These are phyloP conservation scores for Caenorhabditis wallacei DNA, from an alignment of 2,888 invertebrate species.

Conservation along the genomic window DNA sequence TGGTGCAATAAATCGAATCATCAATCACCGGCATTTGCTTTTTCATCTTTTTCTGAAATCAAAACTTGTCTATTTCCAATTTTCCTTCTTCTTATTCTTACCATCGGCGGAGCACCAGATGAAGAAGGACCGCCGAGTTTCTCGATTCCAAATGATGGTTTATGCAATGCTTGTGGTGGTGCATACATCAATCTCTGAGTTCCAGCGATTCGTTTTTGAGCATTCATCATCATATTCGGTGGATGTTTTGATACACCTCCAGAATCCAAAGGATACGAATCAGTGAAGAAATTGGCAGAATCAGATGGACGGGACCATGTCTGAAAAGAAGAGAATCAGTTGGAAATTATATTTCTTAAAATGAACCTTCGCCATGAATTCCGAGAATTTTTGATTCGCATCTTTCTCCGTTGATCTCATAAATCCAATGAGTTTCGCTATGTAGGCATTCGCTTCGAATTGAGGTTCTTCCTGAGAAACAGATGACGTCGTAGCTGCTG, in stretches of 20 bases:
- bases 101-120: background rate
- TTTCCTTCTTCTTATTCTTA: no score
- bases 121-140: background rate
- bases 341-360: no score
- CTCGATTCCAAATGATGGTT: background rate
- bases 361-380: conserved; percentile 36
- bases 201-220: conserved; percentile 58
- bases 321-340: conserved; percentile 20
- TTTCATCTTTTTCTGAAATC: conserved; percentile 42
- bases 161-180: conserved; percentile 24
- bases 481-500: background rate
- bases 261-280: conserved; percentile 18
- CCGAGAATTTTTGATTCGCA: conserved; percentile 28
- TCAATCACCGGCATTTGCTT: conserved; percentile 65
- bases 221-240: conserved; percentile 2
- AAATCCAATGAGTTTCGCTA: conserved; percentile 35
- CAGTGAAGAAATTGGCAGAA: conserved; percentile 24
- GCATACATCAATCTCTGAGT: conserved; percentile 50
- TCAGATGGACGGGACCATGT: conserved; percentile 17
- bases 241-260: conserved; percentile 17
- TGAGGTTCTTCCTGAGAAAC: background rate
- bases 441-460: conserved; percentile 39
- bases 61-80: background rate
- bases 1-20: conserved; percentile 54
- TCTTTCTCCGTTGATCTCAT: conserved; percentile 31